phyloP scores from a whole-genome alignment of 2,797 vertebrate species.

The Prionace glauca region DNA sequence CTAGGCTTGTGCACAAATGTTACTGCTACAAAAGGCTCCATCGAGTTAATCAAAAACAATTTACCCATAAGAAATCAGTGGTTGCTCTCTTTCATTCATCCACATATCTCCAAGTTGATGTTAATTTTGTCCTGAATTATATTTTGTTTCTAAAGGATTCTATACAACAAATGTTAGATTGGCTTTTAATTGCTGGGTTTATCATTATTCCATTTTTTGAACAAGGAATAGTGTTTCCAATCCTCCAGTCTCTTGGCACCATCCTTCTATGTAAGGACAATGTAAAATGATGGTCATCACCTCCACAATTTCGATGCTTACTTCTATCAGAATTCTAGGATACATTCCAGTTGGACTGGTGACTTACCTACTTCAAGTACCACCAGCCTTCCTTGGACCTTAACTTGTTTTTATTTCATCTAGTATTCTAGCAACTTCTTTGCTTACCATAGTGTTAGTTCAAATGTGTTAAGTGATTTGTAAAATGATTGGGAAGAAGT shows the following conservation, averaged over 20 bases:
- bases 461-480: background rate
- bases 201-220: background rate
- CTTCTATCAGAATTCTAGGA: background rate
- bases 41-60: background rate
- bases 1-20: background rate
- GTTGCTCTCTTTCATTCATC: no score
- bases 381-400: background rate
- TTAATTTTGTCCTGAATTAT: background rate
- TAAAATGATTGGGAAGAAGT: background rate
- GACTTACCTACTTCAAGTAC: background rate
- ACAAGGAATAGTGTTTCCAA: background rate
- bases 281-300: background rate
- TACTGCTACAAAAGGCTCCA: background rate
- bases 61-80: background rate
- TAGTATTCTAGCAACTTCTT: background rate
- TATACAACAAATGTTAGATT: background rate
- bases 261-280: background rate
- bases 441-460: background rate
- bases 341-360: background rate
- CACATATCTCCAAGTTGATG: background rate
- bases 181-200: background rate
- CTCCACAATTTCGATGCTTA: background rate
- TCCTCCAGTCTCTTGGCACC: background rate
- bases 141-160: background rate
- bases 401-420: background rate